These are phyloP conservation scores for Tragelaphus imberbis DNA, from an alignment of 2,113 vertebrate species.

Conservation along the genomic window DNA sequence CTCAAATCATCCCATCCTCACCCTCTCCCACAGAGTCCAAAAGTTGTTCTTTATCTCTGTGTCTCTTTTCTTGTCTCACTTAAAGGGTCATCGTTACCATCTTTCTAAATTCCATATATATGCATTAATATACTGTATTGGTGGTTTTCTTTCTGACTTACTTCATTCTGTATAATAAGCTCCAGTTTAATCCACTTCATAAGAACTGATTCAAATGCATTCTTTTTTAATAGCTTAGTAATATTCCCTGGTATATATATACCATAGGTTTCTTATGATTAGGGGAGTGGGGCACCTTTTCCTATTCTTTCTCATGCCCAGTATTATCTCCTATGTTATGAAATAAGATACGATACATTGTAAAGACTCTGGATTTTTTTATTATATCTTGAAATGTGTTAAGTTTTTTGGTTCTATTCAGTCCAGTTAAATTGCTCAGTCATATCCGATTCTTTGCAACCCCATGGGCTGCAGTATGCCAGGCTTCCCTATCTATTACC, in stretches of 20 bases:
- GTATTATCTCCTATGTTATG: neutral
- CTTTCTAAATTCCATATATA: neutral
- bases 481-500: neutral
- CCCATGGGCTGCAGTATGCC: neutral
- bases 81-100: accelerated
- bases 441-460: neutral
- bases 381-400: neutral
- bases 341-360: neutral
- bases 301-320: neutral
- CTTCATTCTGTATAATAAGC: neutral
- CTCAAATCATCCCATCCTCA: neutral
- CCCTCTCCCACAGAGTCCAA: neutral
- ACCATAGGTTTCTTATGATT: neutral
- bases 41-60: neutral
- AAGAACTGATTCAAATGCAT: neutral
- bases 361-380: neutral
- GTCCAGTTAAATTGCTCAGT: neutral
- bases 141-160: neutral
- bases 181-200: neutral
- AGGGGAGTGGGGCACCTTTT: neutral
- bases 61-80: neutral
- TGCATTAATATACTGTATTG: neutral
- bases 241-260: neutral
- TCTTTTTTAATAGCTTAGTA: neutral
- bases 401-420: neutral